Evolutionary conservation across 2,797 vertebrate genomes (phyloP), one percentile per base, ranked within the genome.

Genomic region (Enteromius paludinosus): DNA sequence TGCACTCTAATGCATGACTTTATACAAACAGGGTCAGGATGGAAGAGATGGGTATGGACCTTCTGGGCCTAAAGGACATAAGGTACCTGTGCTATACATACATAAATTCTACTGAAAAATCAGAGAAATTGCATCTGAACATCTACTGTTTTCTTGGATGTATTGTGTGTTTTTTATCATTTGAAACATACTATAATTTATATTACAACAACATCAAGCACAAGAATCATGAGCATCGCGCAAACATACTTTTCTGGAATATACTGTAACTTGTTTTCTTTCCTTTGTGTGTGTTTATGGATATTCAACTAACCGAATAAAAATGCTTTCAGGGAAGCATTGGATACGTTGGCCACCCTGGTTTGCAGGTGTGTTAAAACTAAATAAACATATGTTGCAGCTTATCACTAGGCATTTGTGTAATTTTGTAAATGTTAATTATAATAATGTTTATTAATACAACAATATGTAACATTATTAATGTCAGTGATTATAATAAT

Each of bases 321-420:
- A 75, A 14, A n/a, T 82, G 33, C 18, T 75, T 82, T 30, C 93
- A 95, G 97, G 96, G 96, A 79, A 91, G 93, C 76, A 33, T 84
- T 78, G 96, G 96, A 87, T 95, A 95, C 81, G 93, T 91, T 47
- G 97, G 97, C 68, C 94, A 92, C 82, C 93, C 94, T 7, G 96
- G 96, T 59, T 35, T 89, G 25, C 79, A 83, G 93, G 97, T 97
- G 91, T 85, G 90, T 91, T 75, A 3, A 30, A 82, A 1, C 45
- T 20, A 52, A 9, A 56, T 35, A 38, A 38, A 38, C 2, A 41
- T 38, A 5, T 59, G 23, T 56, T 56, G 4, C 11, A 30, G 23
- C 10, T 52, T 15, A 73, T 62, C 25, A 68, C 5, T 20, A 2
- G 4, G 2, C 11, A 15, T 64, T 41, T 10, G 35, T 66, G 11